These are phyloP conservation scores for Nemotelus pantherinus DNA, from an alignment of 2,888 invertebrate genomes.

Conservation along the genomic window DNA sequence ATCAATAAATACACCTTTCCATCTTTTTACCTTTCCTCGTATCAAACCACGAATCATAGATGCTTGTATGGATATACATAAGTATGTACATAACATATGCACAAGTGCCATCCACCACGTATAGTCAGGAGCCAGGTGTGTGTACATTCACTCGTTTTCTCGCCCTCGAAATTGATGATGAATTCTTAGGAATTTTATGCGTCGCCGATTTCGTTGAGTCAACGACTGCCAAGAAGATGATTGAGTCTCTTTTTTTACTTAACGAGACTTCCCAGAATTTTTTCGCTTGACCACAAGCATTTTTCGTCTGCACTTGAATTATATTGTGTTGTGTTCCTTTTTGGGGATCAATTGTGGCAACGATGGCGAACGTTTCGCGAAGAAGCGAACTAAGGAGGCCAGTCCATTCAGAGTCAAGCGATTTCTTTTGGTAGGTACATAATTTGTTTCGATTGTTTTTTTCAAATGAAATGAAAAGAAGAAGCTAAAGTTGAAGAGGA, in stretches of 20 bases:
- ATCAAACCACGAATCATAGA: too few species aligned
- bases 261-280: conserved; percentile 37
- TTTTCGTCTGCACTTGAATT: conserved; percentile 21
- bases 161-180: conserved; percentile 39
- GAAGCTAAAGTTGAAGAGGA: too few species aligned
- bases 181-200: conserved; percentile 42
- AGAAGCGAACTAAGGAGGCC: not conserved
- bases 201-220: conserved; percentile 38
- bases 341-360: not conserved
- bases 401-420: not conserved
- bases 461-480: too few species aligned
- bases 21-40: too few species aligned
- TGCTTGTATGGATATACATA: too few species aligned
- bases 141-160: conserved; percentile 38
- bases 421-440: not conserved
- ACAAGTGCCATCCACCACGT: too few species aligned
- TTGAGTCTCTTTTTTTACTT: not conserved
- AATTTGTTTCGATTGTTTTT: too few species aligned
- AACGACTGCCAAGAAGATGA: conserved; percentile 24
- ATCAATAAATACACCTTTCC: too few species aligned
- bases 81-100: too few species aligned
- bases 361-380: not conserved
- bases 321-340: not conserved
- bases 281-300: conserved; percentile 37
- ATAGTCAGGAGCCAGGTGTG: conserved; percentile 33